Conservation (phyloP, 2,888 invertebrate species). For the Drosophila cyrtoloma region DNA sequence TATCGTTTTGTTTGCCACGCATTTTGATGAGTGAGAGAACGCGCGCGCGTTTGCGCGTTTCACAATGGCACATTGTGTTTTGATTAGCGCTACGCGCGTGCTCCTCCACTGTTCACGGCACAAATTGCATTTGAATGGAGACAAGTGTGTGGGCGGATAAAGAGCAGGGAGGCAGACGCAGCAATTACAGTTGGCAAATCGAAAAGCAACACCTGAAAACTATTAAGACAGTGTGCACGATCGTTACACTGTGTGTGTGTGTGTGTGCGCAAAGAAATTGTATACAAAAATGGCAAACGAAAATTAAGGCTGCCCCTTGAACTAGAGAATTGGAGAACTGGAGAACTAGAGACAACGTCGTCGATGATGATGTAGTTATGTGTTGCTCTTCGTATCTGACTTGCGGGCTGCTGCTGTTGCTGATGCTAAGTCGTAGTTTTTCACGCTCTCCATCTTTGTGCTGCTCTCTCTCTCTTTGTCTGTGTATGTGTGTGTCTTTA, state of each 20-base stretch:
- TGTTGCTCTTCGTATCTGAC: slow-evolving; percentile 26
- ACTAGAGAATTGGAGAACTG: slow-evolving; percentile 21
- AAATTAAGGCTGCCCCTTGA: slow-evolving; percentile 61
- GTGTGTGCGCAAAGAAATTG: slow-evolving; percentile 37
- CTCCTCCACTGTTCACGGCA: slow-evolving; percentile 35
- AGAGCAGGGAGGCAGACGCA: slow-evolving; percentile 18
- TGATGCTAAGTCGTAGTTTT: slow-evolving; percentile 69
- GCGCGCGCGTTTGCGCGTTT: slow-evolving; percentile 25
- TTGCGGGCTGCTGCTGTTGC: slow-evolving; percentile 33
- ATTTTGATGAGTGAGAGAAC: slow-evolving; percentile 36
- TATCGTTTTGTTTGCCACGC: slow-evolving; percentile 63
- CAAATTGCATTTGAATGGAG: slow-evolving; percentile 47
- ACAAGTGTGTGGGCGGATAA: slow-evolving; percentile 33
- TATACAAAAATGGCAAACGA: slow-evolving; percentile 35
- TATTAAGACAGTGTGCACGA: slow-evolving; percentile 49
- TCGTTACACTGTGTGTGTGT: neutral
- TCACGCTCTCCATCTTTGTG: slow-evolving; percentile 71
- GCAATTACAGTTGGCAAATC: slow-evolving; percentile 57
- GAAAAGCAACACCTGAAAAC: slow-evolving; percentile 61
- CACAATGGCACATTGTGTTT: slow-evolving; percentile 55
- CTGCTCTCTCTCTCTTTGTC: slow-evolving; percentile 11
- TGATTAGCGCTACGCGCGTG: slow-evolving; percentile 56
- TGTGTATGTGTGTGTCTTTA: slow-evolving; percentile 61
- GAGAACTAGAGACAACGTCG: slow-evolving; percentile 40
- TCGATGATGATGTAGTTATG: slow-evolving; percentile 15